Conservation (phyloP, 2,888 invertebrate species). For the Teleiodes luculella region DNA sequence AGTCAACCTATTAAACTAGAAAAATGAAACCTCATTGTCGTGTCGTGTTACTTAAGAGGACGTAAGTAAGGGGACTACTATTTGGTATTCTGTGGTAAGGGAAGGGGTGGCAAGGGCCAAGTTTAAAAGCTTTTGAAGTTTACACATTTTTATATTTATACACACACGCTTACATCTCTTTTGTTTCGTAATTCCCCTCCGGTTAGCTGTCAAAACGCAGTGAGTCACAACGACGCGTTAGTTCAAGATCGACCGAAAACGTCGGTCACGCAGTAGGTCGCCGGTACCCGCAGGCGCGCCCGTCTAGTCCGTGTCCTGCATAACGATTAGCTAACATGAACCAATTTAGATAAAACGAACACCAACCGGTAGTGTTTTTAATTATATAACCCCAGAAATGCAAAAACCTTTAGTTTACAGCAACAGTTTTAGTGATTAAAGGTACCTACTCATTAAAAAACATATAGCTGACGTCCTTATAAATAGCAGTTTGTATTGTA, state of each 20-base stretch:
- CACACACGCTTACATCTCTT: not conserved
- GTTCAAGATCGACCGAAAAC: constrained; percentile 42
- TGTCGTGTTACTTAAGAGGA: no score
- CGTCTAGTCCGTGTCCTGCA: constrained; percentile 33
- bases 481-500: constrained; percentile 37
- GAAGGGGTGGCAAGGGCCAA: no score
- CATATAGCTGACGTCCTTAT: constrained; percentile 39
- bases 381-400: constrained; percentile 47
- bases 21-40: no score
- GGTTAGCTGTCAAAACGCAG: not conserved
- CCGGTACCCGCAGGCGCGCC: constrained; percentile 35
- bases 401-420: constrained; percentile 30
- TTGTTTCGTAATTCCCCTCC: not conserved
- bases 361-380: constrained; percentile 23
- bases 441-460: constrained; percentile 14
- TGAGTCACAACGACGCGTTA: constrained; percentile 10
- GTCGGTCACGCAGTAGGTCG: constrained; percentile 46
- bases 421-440: constrained; percentile 17
- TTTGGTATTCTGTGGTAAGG: no score
- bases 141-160: no score
- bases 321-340: constrained; percentile 39
- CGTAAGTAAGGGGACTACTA: no score
- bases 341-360: constrained; percentile 36
- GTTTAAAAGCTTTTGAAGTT: no score
- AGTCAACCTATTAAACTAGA: no score